Conservation (phyloP, 2,113 vertebrate genomes). For the Proterorhinus semilunaris region DNA sequence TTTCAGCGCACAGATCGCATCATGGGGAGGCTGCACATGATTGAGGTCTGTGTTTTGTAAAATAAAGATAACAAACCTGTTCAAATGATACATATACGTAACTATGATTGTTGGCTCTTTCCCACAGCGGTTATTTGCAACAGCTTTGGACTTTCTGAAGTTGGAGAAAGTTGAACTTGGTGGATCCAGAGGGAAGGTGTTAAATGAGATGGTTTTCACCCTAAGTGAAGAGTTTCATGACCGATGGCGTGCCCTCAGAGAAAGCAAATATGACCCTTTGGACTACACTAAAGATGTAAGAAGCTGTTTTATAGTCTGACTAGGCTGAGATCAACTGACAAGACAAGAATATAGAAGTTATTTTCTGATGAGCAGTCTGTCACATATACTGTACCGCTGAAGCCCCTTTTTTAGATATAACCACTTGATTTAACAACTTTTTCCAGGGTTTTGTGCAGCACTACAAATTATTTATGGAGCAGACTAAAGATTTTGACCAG, state of each 20-base stretch:
- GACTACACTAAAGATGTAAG: constrained; percentile 70
- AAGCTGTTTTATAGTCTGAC: background rate
- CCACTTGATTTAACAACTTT: too few species aligned
- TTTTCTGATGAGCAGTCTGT: constrained; percentile 46
- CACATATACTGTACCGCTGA: constrained; percentile 47
- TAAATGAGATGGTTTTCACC: constrained; percentile 69
- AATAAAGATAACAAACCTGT: background rate
- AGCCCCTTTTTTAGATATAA: too few species aligned
- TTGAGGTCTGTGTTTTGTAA: constrained; percentile 46
- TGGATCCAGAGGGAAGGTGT: constrained; percentile 69
- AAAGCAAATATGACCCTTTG: constrained; percentile 78
- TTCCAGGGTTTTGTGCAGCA: constrained; percentile 74
- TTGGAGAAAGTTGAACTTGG: constrained; percentile 74
- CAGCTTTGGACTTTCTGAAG: constrained; percentile 76
- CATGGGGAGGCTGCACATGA: constrained; percentile 64
- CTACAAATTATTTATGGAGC: constrained; percentile 73
- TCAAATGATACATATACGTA: too few species aligned
- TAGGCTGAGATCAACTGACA: constrained; percentile 15
- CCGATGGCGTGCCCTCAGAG: constrained; percentile 68
- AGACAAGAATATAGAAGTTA: constrained; percentile 25
- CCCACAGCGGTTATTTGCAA: constrained; percentile 76
- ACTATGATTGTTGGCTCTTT: constrained; percentile 2
- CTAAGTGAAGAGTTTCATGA: constrained; percentile 76
- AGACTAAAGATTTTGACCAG: constrained; percentile 80
- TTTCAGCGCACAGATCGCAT: constrained; percentile 66